Evolutionary conservation across 2,888 invertebrate genomes (phyloP), one percentile per base, ranked within the genome.

Genomic region (Mayetiola destructor): DNA sequence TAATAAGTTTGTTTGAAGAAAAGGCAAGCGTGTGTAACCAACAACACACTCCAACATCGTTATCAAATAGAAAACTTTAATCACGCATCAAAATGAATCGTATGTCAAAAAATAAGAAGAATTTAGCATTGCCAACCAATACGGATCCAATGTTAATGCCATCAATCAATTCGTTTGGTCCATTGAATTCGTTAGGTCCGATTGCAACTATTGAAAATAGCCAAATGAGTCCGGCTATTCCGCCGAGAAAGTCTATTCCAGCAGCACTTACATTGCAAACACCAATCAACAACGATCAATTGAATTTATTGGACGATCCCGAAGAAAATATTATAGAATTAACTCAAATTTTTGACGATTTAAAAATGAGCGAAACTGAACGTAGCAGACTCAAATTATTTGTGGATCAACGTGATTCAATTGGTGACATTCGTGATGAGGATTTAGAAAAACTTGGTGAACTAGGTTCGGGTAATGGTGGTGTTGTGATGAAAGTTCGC

Each of bases 361-460:
- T 96, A 60, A 92, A 93, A 67, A 88, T 96, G 83, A 94, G 96
- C 68, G 95, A 95, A 68, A 88, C 88, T 30, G 95, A 96, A 67
- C 77, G 90, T 21, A 85, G 90, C 66, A 80, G 95, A 64, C 85
- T 97, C 66, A 90, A 95, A 70, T 87, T 89, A 57, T 97, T 97
- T 71, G 77, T 96, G 9, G 91, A 89, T 63, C 90, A 94, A 72
- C 97, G 97, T 69, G 91, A 94, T 70, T 89, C 91, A 74, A 93
- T 96, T 58, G 89, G 89, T 4, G 90, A 91, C 66, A 75, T 90
- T 6, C 85, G 85, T 61, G 88, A 88, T 71, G 96, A 95, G 67
- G 95, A 96, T 72, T 88, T 99, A 73, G 95, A 96, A 67, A 95
- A 94, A 70, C 76, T 97, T 37, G 94, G 94, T 21, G 97, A 99